Conservation (phyloP, 2,888 invertebrate species). For the Oasisia sp. region DNA sequence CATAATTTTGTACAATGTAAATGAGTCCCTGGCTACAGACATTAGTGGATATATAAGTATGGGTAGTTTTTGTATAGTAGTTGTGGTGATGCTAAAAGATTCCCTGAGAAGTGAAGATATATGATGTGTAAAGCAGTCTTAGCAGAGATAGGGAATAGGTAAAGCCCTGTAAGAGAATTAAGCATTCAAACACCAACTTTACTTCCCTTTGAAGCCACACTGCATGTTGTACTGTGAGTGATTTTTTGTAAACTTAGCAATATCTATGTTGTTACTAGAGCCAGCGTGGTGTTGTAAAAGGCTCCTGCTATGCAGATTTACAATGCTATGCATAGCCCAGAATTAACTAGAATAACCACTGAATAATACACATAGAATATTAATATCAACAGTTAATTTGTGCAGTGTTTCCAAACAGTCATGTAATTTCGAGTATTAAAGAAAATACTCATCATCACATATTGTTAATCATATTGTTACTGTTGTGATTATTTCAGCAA, state of each 20-base stretch:
- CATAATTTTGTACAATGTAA: too few relatives aligned
- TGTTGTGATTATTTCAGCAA: conserved; percentile 5
- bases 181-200: background rate
- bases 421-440: background rate
- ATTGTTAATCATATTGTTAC: background rate
- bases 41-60: too few relatives aligned
- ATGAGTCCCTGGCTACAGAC: too few relatives aligned
- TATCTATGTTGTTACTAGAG: too few relatives aligned
- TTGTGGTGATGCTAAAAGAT: too few relatives aligned
- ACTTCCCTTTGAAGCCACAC: background rate
- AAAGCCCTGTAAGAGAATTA: too few relatives aligned
- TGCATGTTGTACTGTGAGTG: background rate
- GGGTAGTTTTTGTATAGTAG: too few relatives aligned
- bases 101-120: too few relatives aligned
- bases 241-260: too few relatives aligned
- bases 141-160: too few relatives aligned
- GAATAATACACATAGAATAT: background rate
- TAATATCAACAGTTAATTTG: background rate
- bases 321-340: background rate
- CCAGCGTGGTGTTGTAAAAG: background rate
- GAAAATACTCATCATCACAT: background rate
- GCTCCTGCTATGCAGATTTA: background rate
- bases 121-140: too few relatives aligned
- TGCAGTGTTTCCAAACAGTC: background rate
- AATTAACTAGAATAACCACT: background rate